Conservation (phyloP, 2,797 vertebrate species). For the Eidolon dupreanum region DNA sequence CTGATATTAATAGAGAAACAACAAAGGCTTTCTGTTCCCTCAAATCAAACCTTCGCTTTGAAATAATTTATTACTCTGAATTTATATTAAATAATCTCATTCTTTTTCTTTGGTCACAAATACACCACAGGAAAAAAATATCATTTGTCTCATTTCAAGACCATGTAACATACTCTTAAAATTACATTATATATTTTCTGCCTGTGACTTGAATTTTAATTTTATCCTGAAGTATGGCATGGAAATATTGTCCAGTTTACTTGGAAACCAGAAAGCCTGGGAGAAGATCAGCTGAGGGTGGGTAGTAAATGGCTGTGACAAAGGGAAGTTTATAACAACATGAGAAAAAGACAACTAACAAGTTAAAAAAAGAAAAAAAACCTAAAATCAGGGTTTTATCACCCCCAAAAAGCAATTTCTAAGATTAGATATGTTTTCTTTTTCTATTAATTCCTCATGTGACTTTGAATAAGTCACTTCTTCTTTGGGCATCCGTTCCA, state of each 20-base stretch:
- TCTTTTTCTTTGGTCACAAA: slow-evolving; percentile 32
- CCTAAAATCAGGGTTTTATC: neutral
- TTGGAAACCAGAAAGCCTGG: neutral
- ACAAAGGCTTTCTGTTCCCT: neutral
- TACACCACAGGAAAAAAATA: neutral
- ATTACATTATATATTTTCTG: slow-evolving; percentile 33
- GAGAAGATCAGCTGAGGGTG: neutral
- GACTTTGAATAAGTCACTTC: neutral
- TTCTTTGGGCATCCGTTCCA: neutral
- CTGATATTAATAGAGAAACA: slow-evolving; percentile 18
- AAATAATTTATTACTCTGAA: slow-evolving; percentile 18
- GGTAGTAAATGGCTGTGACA: neutral
- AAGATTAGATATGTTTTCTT: neutral
- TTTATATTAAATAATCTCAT: slow-evolving; percentile 9
- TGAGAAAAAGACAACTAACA: neutral
- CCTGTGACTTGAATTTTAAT: neutral
- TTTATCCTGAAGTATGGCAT: neutral
- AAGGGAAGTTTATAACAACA: neutral
- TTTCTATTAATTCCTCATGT: slow-evolving; percentile 2
- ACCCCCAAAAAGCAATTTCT: neutral
- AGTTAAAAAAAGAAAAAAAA: neutral
- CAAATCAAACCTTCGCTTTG: slow-evolving; percentile 9
- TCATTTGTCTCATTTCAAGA: slow-evolving; percentile 12
- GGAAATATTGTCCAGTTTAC: slow-evolving; percentile 17
- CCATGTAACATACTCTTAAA: neutral